phyloP scores from a whole-genome alignment of 1,140 invertebrate species.

The Microvelia longipes region DNA sequence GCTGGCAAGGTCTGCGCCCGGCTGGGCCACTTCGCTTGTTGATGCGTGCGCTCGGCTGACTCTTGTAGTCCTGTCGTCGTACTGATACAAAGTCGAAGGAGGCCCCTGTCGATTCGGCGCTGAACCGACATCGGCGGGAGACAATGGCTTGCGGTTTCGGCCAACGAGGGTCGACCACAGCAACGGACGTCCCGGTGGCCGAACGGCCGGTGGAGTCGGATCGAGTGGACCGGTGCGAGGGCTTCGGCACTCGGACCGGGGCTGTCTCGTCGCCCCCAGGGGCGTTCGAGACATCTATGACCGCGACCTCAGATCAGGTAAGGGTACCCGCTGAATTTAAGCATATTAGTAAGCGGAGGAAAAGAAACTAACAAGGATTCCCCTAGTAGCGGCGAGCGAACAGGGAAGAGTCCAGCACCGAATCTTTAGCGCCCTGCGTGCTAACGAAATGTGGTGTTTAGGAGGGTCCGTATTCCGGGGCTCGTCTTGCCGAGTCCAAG shows the following conservation, averaged over 20 bases:
- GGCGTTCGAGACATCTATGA: too few relatives aligned
- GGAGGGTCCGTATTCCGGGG: too few relatives aligned
- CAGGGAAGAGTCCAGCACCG: too few relatives aligned
- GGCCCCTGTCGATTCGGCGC: neutral
- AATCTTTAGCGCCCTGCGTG: too few relatives aligned
- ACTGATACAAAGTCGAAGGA: neutral
- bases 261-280: too few relatives aligned
- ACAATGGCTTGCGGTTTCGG: neutral
- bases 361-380: too few relatives aligned
- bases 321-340: too few relatives aligned
- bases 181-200: neutral
- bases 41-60: conserved; percentile 23
- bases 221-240: neutral
- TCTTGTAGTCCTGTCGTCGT: conserved; percentile 34
- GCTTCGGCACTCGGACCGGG: too few relatives aligned
- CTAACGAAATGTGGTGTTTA: conserved; percentile 56
- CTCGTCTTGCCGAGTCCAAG: too few relatives aligned
- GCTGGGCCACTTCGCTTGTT: neutral
- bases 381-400: too few relatives aligned
- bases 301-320: neutral
- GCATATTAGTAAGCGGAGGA: too few relatives aligned
- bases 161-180: neutral
- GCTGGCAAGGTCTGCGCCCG: conserved; percentile 13
- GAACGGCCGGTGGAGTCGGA: neutral
- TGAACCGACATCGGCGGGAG: neutral